Conservation (phyloP, 2,797 vertebrate genomes). For the Sebastiscus tertius region DNA sequence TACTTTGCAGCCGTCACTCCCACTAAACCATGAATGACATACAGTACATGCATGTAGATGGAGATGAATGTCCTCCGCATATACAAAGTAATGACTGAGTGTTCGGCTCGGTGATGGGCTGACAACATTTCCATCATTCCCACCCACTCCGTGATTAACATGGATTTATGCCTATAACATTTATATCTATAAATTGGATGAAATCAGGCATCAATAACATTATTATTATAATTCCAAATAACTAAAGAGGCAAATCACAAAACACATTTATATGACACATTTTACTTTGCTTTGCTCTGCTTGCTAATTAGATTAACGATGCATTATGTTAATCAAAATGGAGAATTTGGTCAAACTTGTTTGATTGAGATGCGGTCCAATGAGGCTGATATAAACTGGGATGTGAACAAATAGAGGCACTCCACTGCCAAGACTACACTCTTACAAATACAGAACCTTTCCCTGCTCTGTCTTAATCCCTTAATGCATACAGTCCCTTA, state of each 20-base stretch:
- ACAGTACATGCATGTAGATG: slow-evolving; percentile 23
- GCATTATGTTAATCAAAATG: background rate
- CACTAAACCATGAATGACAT: background rate
- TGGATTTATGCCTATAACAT: background rate
- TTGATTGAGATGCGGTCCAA: background rate
- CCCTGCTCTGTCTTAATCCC: background rate
- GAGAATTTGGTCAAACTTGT: background rate
- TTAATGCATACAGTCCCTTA: background rate
- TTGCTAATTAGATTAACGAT: background rate
- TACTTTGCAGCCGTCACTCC: slow-evolving; percentile 6
- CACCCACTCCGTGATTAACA: background rate
- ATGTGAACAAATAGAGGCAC: background rate
- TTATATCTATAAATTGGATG: background rate
- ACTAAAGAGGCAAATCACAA: background rate
- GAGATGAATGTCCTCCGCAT: slow-evolving; percentile 1
- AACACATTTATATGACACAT: background rate
- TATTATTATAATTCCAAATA: background rate
- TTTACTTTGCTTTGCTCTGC: background rate
- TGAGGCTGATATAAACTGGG: background rate
- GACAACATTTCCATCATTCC: slow-evolving; percentile 22
- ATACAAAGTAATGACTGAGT: slow-evolving; percentile 44
- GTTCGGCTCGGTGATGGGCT: slow-evolving; percentile 30
- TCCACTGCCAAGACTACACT: background rate
- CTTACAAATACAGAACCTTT: background rate
- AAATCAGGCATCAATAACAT: background rate